Base-by-base conservation (phyloP, 2,797 vertebrate species). In the Lerista edwardsae region DNA sequence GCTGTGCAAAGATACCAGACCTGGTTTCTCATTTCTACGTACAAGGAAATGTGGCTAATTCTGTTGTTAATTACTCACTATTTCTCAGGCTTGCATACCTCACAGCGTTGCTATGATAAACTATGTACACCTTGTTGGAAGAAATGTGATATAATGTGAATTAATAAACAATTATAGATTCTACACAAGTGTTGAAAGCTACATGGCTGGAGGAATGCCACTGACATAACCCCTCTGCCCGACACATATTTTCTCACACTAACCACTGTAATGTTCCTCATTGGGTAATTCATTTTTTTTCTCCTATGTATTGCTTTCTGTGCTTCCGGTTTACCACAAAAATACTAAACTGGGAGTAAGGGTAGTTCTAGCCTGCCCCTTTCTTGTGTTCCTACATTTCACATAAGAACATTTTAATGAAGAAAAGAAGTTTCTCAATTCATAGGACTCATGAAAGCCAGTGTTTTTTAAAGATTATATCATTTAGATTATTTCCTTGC, bases 401-500 rank as follows among this genome's bases (percentile, higher is more conserved):
- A 23, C 31, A 4, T 4, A 34, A 68, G 11, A 79, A 14, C 51
- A 85, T 87, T 86, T 76, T 72, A 29, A 69, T 88, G 55, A 75
- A 78, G 19, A 3, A 75, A 15, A 36, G 78, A 61, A 79, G 80
- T 87, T 85, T 82, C 41, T 9, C 88, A 79, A 79, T 78, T 80
- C 0, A 1, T 82, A 80, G 72, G 55, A 36, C 41, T 84, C 81
- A 75, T 44, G 68, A 91, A 57, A 59, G 31, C 25, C n/a, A 64
- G 41, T 47, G 7, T 11, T 47, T 47, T 47, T 7, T 8, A 47
- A 47, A 6, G 79, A 82, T 84, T 44, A 90, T 79, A 79, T 19
- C 47, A 87, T 90, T 88, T 67, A 82, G 64, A 55, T 64, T 84
- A 67, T 84, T 82, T 93, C 80, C 78, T 34, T 81, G 29, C 47